These are phyloP conservation scores for Ammospiza nelsoni DNA, from an alignment of 2,113 vertebrate species.

Conservation along the genomic window DNA sequence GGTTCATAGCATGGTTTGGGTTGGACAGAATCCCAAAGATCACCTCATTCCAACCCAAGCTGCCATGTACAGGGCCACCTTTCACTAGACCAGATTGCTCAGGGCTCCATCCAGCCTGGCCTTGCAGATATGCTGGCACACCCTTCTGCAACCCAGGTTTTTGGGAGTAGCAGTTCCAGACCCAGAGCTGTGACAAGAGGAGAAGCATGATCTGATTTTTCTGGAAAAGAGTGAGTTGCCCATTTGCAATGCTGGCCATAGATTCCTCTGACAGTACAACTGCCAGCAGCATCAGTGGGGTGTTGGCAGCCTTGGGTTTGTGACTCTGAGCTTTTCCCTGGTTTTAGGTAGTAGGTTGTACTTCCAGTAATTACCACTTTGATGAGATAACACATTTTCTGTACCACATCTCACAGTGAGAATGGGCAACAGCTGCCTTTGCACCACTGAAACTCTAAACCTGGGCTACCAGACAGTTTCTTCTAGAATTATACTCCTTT, in stretches of 20 bases:
- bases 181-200: neutral
- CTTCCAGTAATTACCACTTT: neutral
- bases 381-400: neutral
- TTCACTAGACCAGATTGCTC: neutral
- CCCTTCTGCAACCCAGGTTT: neutral
- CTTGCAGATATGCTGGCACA: neutral
- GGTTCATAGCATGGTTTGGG: neutral
- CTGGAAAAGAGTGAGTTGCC: fast-evolving
- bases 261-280: fast-evolving
- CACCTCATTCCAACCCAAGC: neutral
- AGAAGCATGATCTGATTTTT: neutral
- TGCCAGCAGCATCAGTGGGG: neutral
- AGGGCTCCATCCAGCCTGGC: neutral
- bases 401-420: neutral
- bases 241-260: neutral
- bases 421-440: neutral
- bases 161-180: neutral
- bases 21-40: neutral
- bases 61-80: neutral
- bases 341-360: neutral
- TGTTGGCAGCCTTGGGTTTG: neutral
- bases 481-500: neutral
- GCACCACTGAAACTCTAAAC: neutral
- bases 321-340: neutral
- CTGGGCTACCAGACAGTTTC: neutral